Percentiles rank a stretch among this genome's conserved stretches.
These are phyloP conservation scores for Aegotheles bennettii DNA, from an alignment of 2,113 vertebrate species.

Conservation along the genomic window DNA sequence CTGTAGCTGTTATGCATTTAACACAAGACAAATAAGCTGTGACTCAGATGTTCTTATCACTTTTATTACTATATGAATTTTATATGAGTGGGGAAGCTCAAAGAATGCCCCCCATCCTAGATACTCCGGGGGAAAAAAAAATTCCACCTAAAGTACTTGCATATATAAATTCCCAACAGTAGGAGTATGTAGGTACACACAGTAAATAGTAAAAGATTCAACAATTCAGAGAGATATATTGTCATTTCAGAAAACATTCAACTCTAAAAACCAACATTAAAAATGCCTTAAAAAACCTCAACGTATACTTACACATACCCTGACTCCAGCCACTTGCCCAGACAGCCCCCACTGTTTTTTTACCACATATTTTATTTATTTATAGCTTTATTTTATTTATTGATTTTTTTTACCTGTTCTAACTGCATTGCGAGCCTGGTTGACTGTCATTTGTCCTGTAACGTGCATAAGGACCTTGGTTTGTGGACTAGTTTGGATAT, in stretches of 20 bases:
- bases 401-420: constrained; percentile 83
- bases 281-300: not conserved
- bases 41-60: not conserved
- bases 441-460: constrained; percentile 95
- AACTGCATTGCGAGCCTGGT: constrained; percentile 90
- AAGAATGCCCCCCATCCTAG: not conserved
- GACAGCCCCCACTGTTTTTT: not conserved
- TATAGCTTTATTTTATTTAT: not conserved
- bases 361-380: not conserved
- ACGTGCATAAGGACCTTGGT: constrained; percentile 89
- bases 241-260: not conserved
- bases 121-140: not conserved
- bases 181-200: not conserved
- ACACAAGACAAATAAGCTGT: not conserved
- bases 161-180: not conserved
- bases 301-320: not conserved
- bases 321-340: not conserved
- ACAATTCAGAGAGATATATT: not conserved
- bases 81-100: not conserved
- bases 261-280: not conserved
- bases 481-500: constrained; percentile 87
- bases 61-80: constrained; percentile 12
- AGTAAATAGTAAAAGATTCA: not conserved
- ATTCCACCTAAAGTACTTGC: not conserved
- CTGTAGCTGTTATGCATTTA: not conserved